Evolutionary conservation across 2,113 vertebrate species (phyloP).

Genomic region (Ceyx melanurus): DNA sequence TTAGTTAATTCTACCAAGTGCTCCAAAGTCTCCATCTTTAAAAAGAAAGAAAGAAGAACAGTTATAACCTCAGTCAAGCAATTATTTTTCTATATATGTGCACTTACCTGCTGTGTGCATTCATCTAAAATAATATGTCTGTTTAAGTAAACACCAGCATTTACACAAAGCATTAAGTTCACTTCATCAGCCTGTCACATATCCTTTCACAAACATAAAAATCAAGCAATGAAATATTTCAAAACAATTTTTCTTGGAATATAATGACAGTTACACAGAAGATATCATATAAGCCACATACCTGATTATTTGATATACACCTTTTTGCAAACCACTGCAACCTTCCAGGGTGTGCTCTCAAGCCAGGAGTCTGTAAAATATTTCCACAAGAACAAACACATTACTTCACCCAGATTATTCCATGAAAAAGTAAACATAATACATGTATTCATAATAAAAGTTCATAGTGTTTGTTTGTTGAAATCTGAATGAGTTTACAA

Average conservation of each 20-base stretch:
- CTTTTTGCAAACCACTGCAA: slow-evolving; percentile 89
- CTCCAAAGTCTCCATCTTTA: slow-evolving; percentile 86
- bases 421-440: neutral
- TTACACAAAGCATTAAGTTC: slow-evolving; percentile 8
- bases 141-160: neutral
- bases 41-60: neutral
- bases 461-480: neutral
- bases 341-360: slow-evolving; percentile 83
- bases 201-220: slow-evolving; percentile 13
- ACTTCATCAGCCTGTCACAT: slow-evolving; percentile 15
- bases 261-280: neutral
- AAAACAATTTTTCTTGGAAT: neutral
- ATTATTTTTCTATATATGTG: neutral
- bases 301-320: slow-evolving; percentile 83
- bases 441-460: neutral
- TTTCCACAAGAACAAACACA: neutral
- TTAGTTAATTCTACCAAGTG: slow-evolving; percentile 86
- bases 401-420: neutral
- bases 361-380: slow-evolving; percentile 87
- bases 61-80: neutral
- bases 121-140: slow-evolving; percentile 18
- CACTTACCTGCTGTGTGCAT: neutral
- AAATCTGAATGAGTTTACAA: neutral
- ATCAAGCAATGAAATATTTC: neutral
- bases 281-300: slow-evolving; percentile 17